Evolutionary conservation across 2,888 invertebrate genomes (phyloP).

Genomic region (Sesia bembeciformis): DNA sequence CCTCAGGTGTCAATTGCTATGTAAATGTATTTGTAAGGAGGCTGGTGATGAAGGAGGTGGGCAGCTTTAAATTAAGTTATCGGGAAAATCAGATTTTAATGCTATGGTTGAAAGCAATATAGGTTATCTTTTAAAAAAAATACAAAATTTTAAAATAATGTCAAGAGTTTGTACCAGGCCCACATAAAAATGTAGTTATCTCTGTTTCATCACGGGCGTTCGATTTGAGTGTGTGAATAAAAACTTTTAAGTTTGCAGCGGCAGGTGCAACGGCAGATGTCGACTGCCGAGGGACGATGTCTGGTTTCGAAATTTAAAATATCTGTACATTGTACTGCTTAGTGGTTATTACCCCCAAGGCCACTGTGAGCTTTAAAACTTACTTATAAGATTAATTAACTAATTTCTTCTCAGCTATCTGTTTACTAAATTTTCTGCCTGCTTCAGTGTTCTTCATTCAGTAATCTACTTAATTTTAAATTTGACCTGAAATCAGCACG

Average conservation of each 20-base stretch:
- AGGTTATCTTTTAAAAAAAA: not conserved
- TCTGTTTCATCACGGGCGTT: slow-evolving; percentile 9
- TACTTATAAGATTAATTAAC: no score
- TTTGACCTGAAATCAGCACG: no score
- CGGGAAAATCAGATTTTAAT: slow-evolving; percentile 16
- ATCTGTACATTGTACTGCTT: slow-evolving; percentile 4
- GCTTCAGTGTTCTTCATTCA: not conserved
- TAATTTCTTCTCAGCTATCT: not conserved
- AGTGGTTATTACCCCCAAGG: not conserved
- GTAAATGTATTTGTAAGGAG: slow-evolving; percentile 13
- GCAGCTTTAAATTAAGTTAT: slow-evolving; percentile 26
- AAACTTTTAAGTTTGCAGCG: slow-evolving; percentile 28
- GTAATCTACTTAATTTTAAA: not conserved
- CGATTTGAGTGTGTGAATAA: slow-evolving; percentile 24
- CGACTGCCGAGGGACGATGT: slow-evolving; percentile 22
- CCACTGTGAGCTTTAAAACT: no score
- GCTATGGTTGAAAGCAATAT: not conserved
- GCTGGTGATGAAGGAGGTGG: no score
- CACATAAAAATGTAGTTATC: slow-evolving; percentile 19
- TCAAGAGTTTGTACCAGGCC: slow-evolving; percentile 17
- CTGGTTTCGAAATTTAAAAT: slow-evolving; percentile 25
- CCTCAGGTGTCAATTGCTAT: slow-evolving; percentile 46
- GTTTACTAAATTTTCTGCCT: not conserved
- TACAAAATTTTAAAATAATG: slow-evolving; percentile 8
- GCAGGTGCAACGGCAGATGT: slow-evolving; percentile 49